phyloP scores from a whole-genome alignment of 1,140 invertebrate genomes.

The Calliopsis andreniformis region DNA sequence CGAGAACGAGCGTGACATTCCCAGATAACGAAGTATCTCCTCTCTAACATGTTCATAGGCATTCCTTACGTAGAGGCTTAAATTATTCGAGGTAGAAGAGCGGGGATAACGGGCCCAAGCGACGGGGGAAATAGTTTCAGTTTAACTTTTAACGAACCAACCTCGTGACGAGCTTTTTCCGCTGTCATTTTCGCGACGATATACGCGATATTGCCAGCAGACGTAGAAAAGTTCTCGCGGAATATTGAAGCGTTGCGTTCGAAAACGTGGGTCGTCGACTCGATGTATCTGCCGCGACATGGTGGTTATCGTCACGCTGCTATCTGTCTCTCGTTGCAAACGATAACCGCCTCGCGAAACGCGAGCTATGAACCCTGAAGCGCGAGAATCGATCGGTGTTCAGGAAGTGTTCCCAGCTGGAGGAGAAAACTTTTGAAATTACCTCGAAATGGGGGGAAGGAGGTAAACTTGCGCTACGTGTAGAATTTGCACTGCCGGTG shows the following conservation, averaged over 20 bases:
- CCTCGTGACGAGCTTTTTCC: not conserved
- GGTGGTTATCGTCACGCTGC: not conserved
- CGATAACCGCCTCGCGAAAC: not conserved
- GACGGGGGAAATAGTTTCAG: slow-evolving; percentile 28
- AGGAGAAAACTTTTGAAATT: no score
- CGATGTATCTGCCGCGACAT: not conserved
- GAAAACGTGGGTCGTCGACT: not conserved
- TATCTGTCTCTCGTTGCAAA: not conserved
- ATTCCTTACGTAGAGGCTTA: not conserved
- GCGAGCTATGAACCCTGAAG: not conserved
- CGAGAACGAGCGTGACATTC: not conserved
- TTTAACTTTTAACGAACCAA: slow-evolving; percentile 42
- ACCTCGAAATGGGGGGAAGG: no score
- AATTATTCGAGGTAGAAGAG: slow-evolving; percentile 13
- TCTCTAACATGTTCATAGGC: not conserved
- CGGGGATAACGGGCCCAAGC: no score
- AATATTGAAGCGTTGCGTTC: not conserved
- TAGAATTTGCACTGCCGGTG: no score
- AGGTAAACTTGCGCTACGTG: no score
- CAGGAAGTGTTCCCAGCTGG: no score
- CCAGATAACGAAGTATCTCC: slow-evolving; percentile 3
- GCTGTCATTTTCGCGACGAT: not conserved
- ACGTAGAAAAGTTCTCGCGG: not conserved
- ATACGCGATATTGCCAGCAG: not conserved
- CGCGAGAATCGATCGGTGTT: no score